Percentiles rank a stretch among this genome's conserved stretches.
Conservation (phyloP, 1,140 invertebrate genomes). For the Trialeurodes vaporariorum region DNA sequence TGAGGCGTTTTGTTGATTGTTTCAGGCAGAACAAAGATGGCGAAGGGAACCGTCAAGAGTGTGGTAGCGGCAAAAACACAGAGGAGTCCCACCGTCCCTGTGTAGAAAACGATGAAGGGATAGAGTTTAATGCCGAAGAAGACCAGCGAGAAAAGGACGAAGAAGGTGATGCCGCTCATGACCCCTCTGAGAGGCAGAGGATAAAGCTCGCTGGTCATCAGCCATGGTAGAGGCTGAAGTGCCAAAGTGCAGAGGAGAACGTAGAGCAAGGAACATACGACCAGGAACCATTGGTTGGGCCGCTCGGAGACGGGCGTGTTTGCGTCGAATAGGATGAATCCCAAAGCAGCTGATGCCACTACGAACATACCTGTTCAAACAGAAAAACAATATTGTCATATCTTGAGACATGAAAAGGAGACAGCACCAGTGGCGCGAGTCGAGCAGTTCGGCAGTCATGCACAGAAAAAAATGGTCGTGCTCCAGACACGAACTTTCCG, state of each 20-base stretch:
- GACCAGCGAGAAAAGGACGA: conserved; percentile 50
- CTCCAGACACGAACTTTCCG: too few species aligned
- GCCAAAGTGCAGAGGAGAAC: conserved; percentile 46
- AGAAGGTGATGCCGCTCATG: conserved; percentile 48
- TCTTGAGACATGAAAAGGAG: too few species aligned
- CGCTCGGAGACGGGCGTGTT: not conserved
- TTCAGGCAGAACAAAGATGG: conserved; percentile 57
- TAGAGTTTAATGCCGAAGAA: conserved; percentile 61
- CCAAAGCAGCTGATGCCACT: not conserved
- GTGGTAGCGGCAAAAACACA: conserved; percentile 53
- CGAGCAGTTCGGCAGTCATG: too few species aligned
- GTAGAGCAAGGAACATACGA: conserved; percentile 39
- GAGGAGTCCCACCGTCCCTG: conserved; percentile 50
- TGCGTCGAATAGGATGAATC: not conserved
- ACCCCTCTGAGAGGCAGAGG: conserved; percentile 49
- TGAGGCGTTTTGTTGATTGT: conserved; percentile 59
- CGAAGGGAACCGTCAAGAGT: conserved; percentile 49
- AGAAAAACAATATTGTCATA: too few species aligned
- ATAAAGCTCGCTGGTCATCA: conserved; percentile 59
- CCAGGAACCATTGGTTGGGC: conserved; percentile 32
- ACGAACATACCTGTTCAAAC: not conserved
- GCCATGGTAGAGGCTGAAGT: conserved; percentile 50
- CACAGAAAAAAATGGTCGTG: too few species aligned
- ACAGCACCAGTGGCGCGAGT: too few species aligned
- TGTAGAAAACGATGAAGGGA: conserved; percentile 28